A percentile compares a stretch with the other conserved stretches of the same genome.
phyloP scores from a whole-genome alignment of 2,797 vertebrate genomes.

The Sylvia borin region DNA sequence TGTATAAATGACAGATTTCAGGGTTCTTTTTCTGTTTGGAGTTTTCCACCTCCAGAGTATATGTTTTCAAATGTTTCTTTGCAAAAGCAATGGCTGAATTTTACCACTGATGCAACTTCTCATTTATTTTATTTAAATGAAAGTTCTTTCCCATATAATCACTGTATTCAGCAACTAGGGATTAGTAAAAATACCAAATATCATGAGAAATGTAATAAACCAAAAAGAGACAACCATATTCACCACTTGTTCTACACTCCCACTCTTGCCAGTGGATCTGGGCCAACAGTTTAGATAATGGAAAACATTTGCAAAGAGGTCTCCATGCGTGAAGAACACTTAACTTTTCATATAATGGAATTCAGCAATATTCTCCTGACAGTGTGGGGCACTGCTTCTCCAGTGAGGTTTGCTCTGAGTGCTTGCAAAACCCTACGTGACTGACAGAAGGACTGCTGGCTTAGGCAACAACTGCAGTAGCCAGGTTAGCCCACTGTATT shows the following conservation, averaged over 20 bases:
- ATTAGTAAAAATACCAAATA: slow-evolving; percentile 26
- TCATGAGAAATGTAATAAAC: slow-evolving; percentile 3
- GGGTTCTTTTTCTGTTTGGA: not conserved
- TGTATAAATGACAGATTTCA: not conserved
- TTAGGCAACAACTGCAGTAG: not conserved
- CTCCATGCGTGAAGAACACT: not conserved
- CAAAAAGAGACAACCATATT: not conserved
- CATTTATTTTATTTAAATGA: not conserved
- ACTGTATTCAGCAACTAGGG: not conserved
- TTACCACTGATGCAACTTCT: not conserved
- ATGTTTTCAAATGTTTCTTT: not conserved
- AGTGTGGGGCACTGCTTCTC: slow-evolving; percentile 18
- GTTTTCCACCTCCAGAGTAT: not conserved
- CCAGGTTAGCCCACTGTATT: not conserved
- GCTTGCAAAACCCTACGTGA: not conserved
- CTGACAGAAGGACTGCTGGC: not conserved
- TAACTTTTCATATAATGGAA: not conserved
- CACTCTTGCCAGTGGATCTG: not conserved
- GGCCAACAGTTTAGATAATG: slow-evolving; percentile 20
- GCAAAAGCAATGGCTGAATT: not conserved
- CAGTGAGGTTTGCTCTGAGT: not conserved
- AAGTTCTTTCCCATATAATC: not conserved
- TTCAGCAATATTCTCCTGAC: slow-evolving; percentile 24
- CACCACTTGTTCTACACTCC: not conserved
- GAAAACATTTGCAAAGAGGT: slow-evolving; percentile 49